Conservation (phyloP, 2,797 vertebrate species). For the Lagorchestes hirsutus region DNA sequence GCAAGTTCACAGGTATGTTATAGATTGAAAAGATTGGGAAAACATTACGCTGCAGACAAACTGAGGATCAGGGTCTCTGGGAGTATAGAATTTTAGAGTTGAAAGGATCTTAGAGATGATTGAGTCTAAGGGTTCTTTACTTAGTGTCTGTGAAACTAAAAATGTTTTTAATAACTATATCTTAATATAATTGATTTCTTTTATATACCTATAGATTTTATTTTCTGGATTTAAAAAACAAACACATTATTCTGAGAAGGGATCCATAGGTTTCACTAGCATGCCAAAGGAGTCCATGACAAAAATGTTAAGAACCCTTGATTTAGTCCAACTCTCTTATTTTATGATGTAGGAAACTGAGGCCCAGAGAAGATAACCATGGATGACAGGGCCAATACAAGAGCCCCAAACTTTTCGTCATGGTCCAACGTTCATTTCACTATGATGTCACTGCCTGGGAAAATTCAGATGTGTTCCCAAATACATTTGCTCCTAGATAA, state of each 20-base stretch:
- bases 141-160: background rate
- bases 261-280: background rate
- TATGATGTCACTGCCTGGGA: background rate
- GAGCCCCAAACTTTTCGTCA: background rate
- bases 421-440: background rate
- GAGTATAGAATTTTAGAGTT: background rate
- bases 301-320: background rate
- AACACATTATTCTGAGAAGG: background rate
- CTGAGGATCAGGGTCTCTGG: background rate
- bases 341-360: background rate
- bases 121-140: background rate
- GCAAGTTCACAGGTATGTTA: background rate
- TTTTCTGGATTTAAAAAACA: background rate
- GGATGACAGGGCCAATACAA: background rate
- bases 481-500: background rate
- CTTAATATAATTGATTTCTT: background rate
- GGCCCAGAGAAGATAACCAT: background rate
- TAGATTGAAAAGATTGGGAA: background rate
- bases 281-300: background rate
- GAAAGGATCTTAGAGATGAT: background rate
- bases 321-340: background rate
- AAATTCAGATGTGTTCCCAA: background rate
- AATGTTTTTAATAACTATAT: background rate
- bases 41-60: background rate
- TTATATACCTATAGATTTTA: background rate